Evolutionary conservation across 2,888 invertebrate genomes (phyloP).

Genomic region (Mesorhabditis spiculigera): DNA sequence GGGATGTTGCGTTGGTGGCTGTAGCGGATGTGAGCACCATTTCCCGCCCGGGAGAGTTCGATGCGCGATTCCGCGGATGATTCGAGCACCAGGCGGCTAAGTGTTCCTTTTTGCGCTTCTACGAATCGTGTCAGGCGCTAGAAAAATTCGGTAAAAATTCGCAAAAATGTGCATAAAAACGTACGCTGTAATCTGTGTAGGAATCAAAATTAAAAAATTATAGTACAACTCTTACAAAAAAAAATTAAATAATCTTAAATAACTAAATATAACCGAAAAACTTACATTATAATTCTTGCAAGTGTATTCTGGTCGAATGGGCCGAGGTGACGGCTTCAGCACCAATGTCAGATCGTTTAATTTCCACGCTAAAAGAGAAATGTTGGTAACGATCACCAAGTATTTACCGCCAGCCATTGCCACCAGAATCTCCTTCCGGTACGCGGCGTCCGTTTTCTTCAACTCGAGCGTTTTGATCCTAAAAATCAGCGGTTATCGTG

Average conservation of each 20-base stretch:
- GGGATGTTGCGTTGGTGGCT: background rate
- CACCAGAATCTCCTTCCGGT: background rate
- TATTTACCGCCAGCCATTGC: background rate
- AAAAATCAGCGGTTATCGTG: background rate
- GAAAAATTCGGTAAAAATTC: background rate
- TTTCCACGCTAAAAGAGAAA: background rate
- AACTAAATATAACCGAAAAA: too few species aligned
- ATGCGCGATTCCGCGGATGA: background rate
- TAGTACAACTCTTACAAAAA: background rate
- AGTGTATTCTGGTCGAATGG: background rate
- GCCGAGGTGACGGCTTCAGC: background rate
- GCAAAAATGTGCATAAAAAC: too few species aligned
- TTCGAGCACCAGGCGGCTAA: background rate
- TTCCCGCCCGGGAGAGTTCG: background rate
- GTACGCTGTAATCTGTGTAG: too few species aligned
- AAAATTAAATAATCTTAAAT: background rate
- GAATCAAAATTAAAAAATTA: too few species aligned
- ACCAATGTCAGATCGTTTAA: background rate
- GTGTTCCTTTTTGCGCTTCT: background rate
- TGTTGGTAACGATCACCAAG: background rate
- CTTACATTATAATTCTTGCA: background rate
- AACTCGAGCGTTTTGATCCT: background rate
- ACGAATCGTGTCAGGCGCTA: constrained; percentile 1
- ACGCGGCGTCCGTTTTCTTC: background rate
- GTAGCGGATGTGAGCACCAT: background rate